phyloP scores from a whole-genome alignment of 2,113 vertebrate genomes.

The Typhlomys cinereus region DNA sequence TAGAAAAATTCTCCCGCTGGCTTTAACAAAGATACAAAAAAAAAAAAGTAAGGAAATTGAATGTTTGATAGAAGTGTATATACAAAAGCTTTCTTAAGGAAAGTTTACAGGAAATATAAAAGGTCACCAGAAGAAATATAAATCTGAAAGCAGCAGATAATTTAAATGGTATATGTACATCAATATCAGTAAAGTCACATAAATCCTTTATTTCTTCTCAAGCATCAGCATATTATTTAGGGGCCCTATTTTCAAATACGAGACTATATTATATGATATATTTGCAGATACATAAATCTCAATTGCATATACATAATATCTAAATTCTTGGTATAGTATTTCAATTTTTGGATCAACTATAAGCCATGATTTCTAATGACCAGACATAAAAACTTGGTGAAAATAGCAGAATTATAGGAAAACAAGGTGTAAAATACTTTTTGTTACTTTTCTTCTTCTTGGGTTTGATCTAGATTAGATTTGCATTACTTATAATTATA shows the following conservation, averaged over 20 bases:
- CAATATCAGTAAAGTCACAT: neutral
- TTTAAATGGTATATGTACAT: neutral
- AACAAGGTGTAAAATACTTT: neutral
- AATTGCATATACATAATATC: neutral
- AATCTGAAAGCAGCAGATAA: neutral
- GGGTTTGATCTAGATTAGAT: neutral
- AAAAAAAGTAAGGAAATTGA: neutral
- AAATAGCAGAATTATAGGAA: neutral
- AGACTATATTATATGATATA: neutral
- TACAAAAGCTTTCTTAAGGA: slow-evolving; percentile 51
- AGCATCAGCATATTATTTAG: neutral
- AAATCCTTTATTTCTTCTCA: neutral
- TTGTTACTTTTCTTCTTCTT: neutral
- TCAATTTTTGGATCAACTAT: neutral
- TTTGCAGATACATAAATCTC: too few species aligned
- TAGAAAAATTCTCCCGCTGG: slow-evolving; percentile 20
- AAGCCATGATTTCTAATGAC: neutral
- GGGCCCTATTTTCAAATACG: neutral
- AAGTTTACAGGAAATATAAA: slow-evolving; percentile 13
- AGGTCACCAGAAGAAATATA: neutral
- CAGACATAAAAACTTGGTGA: neutral
- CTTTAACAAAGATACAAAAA: slow-evolving; percentile 45
- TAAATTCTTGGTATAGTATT: neutral
- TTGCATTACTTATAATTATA: neutral
- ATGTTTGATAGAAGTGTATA: slow-evolving; percentile 11